Evolutionary conservation across 2,888 invertebrate genomes (phyloP).

Genomic region (Cepaea hortensis): DNA sequence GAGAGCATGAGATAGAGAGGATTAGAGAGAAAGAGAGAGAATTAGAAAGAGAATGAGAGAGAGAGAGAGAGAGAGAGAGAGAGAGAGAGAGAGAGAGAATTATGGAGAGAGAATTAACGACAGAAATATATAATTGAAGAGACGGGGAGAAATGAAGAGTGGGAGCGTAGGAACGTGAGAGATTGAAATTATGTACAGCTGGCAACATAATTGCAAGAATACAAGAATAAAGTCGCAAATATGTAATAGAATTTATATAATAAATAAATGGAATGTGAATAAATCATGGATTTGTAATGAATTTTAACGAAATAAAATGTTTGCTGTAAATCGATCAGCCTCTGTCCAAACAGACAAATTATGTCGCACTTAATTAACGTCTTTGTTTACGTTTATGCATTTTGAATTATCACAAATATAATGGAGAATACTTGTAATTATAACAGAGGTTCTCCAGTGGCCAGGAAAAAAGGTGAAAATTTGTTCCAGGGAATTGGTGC

Average conservation of each 20-base stretch:
- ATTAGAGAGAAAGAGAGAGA: slow-evolving; percentile 3
- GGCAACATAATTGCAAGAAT: background rate
- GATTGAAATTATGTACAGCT: background rate
- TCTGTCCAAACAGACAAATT: too few species aligned
- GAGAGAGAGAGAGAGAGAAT: background rate
- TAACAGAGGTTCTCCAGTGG: too few species aligned
- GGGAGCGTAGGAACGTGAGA: background rate
- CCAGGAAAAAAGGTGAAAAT: too few species aligned
- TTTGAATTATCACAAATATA: too few species aligned
- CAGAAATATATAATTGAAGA: background rate
- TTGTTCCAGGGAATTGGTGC: too few species aligned
- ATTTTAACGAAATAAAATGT: slow-evolving; percentile 28
- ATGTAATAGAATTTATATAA: background rate
- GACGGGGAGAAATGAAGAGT: background rate
- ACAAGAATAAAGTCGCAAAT: background rate
- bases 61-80: background rate
- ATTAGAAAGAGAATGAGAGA: background rate
- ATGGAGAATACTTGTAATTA: too few species aligned
- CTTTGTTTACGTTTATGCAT: too few species aligned
- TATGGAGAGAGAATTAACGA: background rate
- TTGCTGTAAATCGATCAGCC: background rate
- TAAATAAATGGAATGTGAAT: background rate
- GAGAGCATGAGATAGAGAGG: too few species aligned
- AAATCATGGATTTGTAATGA: slow-evolving; percentile 23
- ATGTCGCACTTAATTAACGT: too few species aligned